Evolutionary conservation across 2,888 invertebrate species (phyloP), one percentile per base, ranked within the genome.

Genomic region (Xylota sylvarum): DNA sequence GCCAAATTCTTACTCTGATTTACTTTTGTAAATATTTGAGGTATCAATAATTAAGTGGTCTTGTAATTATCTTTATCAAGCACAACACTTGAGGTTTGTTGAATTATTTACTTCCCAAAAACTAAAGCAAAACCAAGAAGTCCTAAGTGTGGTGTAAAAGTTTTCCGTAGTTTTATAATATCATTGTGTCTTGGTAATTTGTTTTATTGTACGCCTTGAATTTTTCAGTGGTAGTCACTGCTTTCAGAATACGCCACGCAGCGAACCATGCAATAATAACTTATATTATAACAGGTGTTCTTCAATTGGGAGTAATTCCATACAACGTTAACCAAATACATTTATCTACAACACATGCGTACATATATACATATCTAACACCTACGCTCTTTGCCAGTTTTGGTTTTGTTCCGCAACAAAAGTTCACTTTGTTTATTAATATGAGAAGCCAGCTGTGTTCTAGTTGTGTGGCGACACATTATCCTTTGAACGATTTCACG

Each of bases 281-380:
- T 65, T 76, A 56, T 32, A n/a, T 43, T 65, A 56, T 76, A 76
- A 48, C 55, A 76, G 76, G 64, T 65, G 76, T 46, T 65, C 7
- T 35, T 10, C 23, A 65, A 76, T 48, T 65, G 32, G 2, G 14
- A 7, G 46, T 65, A 56, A 37, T 76, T 46, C 46, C 46, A 23
- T 56, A 37, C 35, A 56, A 46, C 27, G 23, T 23, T 65, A 56
- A 65, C 56, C 32, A 32, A 46, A 56, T 19, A 43, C 46, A 46
- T 56, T 32, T 70, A 58, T 58, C 70, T 23, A 9, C 10, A 55
- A 40, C 52, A 9, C n/a, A 19, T 14, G 35, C 5, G 17, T 52
- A 32, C 12, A 7, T 4, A 40, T 1, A 19, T 40, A 32, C 14
- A 12, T 2, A 40, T 0, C 37, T 1, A 9, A 17, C 27, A 52